Evolutionary conservation across 1,140 invertebrate genomes (phyloP), one percentile per base, ranked within the genome.

Genomic region (Drosophila lowei): DNA sequence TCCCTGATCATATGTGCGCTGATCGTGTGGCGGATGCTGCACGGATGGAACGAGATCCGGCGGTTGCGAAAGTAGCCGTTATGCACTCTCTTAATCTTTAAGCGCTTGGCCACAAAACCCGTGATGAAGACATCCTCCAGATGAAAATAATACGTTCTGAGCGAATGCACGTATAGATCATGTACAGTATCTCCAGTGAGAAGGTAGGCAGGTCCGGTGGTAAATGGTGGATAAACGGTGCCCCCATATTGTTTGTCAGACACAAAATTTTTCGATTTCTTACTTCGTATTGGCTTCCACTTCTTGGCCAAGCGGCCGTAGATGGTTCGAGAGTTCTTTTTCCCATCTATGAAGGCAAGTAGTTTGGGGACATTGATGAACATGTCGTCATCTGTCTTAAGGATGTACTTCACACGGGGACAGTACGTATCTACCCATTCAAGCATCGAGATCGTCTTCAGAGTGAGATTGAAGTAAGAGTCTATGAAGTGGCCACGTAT

Each of bases 341-440:
- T 94, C 66, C 94, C 94, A 52, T 94, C 93, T 28, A 95, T 34
- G 89, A 97, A 97, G 9, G 91, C 91, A 34, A 97, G 92, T 50
- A 97, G 92, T 41, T 94, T 94, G 34, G 94, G 95, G 64, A 97
- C 94, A 92, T 97, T 97, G 47, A 98, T 97, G 89, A 97, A 97
- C 96, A 97, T 97, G 91, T 98, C 97, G 90, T 98, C 97, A 86
- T 98, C 97, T 0, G 96, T 97, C 92, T 98, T 97, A 25, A 98
- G 92, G 50, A 97, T 92, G 78, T 95, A 97, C 71, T 93, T 93
- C 42, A 94, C 95, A 64, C 94, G 93, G 8, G 95, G 93, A 90
- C 97, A 98, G 84, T 96, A 95, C 61, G 93, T 94, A 79, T 96
- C 94, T 0, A 95, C 93, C 97, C 96, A 97, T 90, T 97, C 96